These are phyloP conservation scores for Zeuzera pyrina DNA, from an alignment of 2,888 invertebrate species.

Conservation along the genomic window DNA sequence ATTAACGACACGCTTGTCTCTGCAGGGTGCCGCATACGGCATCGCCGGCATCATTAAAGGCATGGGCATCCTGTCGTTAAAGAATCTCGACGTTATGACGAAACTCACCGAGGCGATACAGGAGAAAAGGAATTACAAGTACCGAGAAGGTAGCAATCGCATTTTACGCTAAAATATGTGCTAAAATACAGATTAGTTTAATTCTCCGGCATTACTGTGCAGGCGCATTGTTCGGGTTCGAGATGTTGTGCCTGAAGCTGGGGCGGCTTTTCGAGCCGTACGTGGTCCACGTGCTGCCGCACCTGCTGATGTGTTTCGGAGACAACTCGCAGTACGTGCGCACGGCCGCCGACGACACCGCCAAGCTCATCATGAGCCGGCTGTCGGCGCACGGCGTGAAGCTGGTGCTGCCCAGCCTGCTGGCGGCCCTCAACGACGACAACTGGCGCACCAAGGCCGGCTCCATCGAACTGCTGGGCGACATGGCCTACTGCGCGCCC, in stretches of 20 bases:
- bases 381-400: conserved; percentile 98
- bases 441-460: conserved; percentile 98
- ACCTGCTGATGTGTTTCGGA: conserved; percentile 95
- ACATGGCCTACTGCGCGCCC: conserved; percentile 99
- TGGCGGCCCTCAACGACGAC: conserved; percentile 96
- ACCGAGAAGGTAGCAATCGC: conserved; percentile 81
- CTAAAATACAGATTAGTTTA: too few species aligned
- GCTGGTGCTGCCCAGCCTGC: conserved; percentile 92
- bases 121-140: conserved; percentile 96
- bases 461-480: conserved; percentile 95
- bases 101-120: conserved; percentile 94
- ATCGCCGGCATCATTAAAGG: conserved; percentile 98
- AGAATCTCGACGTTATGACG: conserved; percentile 96
- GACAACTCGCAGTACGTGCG: conserved; percentile 96
- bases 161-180: neutral
- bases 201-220: conserved; percentile 20
- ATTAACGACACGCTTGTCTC: neutral
- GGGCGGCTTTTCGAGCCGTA: conserved; percentile 99
- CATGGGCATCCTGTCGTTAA: conserved; percentile 94
- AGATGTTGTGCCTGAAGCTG: conserved; percentile 95
- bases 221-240: conserved; percentile 97
- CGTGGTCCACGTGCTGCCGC: conserved; percentile 96
- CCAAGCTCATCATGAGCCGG: conserved; percentile 95
- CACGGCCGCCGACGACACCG: conserved; percentile 96
- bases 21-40: conserved; percentile 95